Evolutionary conservation across 2,113 vertebrate species (phyloP).

Genomic region (Puma concolor): DNA sequence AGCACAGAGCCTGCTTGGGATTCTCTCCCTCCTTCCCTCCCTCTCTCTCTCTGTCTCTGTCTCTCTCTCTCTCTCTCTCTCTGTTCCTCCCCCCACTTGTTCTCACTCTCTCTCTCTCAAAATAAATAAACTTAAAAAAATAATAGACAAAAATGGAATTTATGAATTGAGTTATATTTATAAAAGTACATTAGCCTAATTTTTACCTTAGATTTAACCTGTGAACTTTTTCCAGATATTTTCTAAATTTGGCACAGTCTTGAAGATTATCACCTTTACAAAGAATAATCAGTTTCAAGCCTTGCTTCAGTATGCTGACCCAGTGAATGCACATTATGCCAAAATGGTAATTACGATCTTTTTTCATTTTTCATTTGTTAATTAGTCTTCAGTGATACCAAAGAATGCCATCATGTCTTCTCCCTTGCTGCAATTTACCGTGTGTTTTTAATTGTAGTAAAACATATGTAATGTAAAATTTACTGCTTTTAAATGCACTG

Average conservation of each 20-base stretch:
- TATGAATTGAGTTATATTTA: conserved; percentile 25
- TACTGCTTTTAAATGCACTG: neutral
- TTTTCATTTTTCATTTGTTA: neutral
- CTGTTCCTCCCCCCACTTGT: too few relatives aligned
- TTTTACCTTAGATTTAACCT: conserved; percentile 38
- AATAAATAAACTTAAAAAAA: too few relatives aligned
- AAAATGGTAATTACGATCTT: conserved; percentile 88
- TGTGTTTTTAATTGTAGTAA: neutral
- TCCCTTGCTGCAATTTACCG: neutral
- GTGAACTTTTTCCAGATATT: conserved; percentile 87
- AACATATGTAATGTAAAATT: neutral
- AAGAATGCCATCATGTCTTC: neutral
- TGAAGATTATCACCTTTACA: conserved; percentile 92
- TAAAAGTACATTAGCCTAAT: neutral
- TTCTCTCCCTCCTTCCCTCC: too few relatives aligned
- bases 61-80: too few relatives aligned
- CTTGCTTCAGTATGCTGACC: conserved; percentile 90
- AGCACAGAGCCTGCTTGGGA: too few relatives aligned
- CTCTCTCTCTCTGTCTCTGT: too few relatives aligned
- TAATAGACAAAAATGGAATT: neutral
- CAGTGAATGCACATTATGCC: conserved; percentile 88
- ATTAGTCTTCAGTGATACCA: neutral
- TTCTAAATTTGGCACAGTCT: conserved; percentile 90
- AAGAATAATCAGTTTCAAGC: conserved; percentile 91
- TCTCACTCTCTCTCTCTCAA: too few relatives aligned